phyloP scores from a whole-genome alignment of 2,797 vertebrate species.

The Halcyon leucocephala region DNA sequence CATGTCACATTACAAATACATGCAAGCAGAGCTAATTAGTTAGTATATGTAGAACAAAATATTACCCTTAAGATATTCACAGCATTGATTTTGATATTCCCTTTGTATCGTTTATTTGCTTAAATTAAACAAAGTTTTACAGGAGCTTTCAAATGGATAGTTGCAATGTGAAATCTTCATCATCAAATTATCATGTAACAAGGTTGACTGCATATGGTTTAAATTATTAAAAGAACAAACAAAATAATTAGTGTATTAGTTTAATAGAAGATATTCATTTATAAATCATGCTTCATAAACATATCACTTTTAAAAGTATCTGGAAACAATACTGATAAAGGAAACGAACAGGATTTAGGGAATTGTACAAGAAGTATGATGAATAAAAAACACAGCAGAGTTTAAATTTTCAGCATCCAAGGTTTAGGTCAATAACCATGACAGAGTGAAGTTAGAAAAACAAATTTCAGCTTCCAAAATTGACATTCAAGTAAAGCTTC shows the following conservation, averaged over 20 bases:
- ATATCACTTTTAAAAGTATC: background rate
- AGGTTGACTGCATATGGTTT: background rate
- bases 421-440: background rate
- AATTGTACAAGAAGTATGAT: background rate
- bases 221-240: constrained; percentile 27
- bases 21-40: background rate
- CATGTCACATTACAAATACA: background rate
- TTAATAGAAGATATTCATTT: background rate
- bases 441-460: background rate
- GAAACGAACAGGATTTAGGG: background rate
- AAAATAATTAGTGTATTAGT: background rate
- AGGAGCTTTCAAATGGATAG: background rate
- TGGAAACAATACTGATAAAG: background rate
- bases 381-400: background rate
- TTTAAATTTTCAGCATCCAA: background rate
- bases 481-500: constrained; percentile 5
- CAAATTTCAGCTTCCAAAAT: background rate
- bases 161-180: background rate
- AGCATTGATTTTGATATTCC: background rate
- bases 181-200: background rate
- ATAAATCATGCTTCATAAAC: background rate
- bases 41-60: background rate
- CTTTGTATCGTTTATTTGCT: background rate
- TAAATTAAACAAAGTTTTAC: background rate
- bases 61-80: background rate